Evolutionary conservation across 2,888 invertebrate species (phyloP), one percentile per base, ranked within the genome.

Genomic region (Thera britannica): DNA sequence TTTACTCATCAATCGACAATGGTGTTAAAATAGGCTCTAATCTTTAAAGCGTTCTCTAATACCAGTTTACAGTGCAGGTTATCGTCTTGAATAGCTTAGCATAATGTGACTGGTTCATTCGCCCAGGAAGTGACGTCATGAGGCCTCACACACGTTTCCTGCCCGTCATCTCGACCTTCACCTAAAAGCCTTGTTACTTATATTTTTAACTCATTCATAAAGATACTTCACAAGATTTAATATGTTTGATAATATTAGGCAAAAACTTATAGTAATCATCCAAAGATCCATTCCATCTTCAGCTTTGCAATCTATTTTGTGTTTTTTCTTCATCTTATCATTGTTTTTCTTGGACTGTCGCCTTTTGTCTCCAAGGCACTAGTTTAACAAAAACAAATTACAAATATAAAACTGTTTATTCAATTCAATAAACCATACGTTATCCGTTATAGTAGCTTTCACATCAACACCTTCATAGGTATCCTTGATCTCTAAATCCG

Each of bases 81-180:
- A 88, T 86, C 87, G 80, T 77, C 72, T 81, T 70, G 79, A 80
- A 86, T 84, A 77, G 81, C 80, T 82, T 78, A 72, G 68, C 68
- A 75, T 74, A 75, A 79, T 79, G 79, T 79, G 77, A 81, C 78
- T 81, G 82, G 85, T 86, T 85, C 85, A 84, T 82, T 81, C 81
- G 85, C 84, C 79, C 83, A 81, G 92, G 91, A 92, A 86, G 78
- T 91, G 89, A 91, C 90, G 90, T 90, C 88, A 90, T 61, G 63
- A 76, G 82, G 83, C 88, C 85, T 81, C 83, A 82, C 81, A 81
- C 78, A 80, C 80, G 82, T 70, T 88, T 89, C 87, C 88, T 87
- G 85, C 79, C 77, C 77, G 82, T 85, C 85, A 80, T 81, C 84
- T 78, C 81, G 89, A 87, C 92, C 92, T 92, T 92, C 90, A 90